Percentiles rank a stretch among this genome's conserved stretches.
Evolutionary conservation across 2,888 invertebrate genomes (phyloP).

Genomic region (Chrysolina americana): DNA sequence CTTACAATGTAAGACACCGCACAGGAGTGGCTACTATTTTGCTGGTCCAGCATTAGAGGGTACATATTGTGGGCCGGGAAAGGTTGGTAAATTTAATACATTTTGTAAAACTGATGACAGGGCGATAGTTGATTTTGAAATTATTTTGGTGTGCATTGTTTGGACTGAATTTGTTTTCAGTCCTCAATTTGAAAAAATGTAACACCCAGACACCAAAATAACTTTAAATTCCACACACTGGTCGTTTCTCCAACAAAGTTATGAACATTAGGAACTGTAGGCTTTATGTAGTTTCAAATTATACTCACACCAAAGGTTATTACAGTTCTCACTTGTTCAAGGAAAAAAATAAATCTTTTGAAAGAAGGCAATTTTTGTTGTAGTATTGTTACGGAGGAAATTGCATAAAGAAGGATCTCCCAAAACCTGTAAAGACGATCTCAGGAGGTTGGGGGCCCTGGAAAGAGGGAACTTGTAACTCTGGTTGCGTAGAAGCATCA

Average conservation of each 20-base stretch:
- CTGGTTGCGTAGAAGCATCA: slow-evolving; percentile 78
- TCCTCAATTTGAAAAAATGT: no score
- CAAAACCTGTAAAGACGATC: slow-evolving; percentile 65
- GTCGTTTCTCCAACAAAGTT: no score
- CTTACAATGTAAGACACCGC: slow-evolving; percentile 81
- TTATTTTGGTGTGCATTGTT: no score
- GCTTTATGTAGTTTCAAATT: no score
- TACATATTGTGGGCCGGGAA: slow-evolving; percentile 78
- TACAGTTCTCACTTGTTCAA: neutral
- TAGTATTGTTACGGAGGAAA: slow-evolving; percentile 80
- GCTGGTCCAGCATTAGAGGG: slow-evolving; percentile 89
- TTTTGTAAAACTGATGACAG: no score
- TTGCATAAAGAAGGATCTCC: slow-evolving; percentile 71
- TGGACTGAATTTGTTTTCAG: no score
- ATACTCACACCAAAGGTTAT: no score
- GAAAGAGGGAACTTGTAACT: slow-evolving; percentile 75
- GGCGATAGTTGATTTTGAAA: no score
- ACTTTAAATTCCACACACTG: no score
- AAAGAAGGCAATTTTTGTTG: slow-evolving; percentile 48
- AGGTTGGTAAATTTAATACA: slow-evolving; percentile 66
- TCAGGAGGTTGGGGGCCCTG: slow-evolving; percentile 78
- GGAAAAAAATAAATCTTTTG: no score
- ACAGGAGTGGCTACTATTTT: slow-evolving; percentile 81
- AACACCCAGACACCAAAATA: no score
- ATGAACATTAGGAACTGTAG: no score